Percentiles rank a stretch among this genome's conserved stretches.
Evolutionary conservation across 2,888 invertebrate genomes (phyloP).

Genomic region (Stegana nigrithorax): DNA sequence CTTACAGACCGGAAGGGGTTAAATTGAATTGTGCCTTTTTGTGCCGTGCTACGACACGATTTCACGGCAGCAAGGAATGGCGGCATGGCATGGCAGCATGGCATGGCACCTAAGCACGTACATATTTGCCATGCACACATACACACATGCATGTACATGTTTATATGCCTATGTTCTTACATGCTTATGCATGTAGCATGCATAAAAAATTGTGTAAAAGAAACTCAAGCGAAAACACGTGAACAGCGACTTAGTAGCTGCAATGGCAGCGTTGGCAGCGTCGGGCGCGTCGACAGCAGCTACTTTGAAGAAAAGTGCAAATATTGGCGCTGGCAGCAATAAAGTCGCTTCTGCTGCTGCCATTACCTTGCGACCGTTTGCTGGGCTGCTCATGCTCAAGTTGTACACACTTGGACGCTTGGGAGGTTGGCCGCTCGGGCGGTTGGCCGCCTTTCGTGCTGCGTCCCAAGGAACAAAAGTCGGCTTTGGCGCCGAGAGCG

Average conservation of each 20-base stretch:
- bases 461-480: no score
- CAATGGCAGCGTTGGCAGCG: no score
- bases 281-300: no score
- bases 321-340: conserved; percentile 58
- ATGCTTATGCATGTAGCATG: background rate
- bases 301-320: conserved; percentile 58
- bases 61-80: background rate
- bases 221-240: no score
- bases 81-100: background rate
- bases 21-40: conserved; percentile 58
- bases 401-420: no score
- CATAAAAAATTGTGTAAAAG: no score
- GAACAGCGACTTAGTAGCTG: no score
- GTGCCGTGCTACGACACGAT: conserved; percentile 31
- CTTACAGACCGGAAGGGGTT: conserved; percentile 42
- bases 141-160: background rate
- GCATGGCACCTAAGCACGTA: background rate
- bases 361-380: background rate
- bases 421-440: no score
- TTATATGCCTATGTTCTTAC: conserved; percentile 4
- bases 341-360: conserved; percentile 35
- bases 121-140: background rate
- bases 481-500: background rate
- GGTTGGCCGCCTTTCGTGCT: no score
- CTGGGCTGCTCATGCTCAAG: background rate